Conservation (phyloP, 1,140 invertebrate species). For the Homarus americanus region DNA sequence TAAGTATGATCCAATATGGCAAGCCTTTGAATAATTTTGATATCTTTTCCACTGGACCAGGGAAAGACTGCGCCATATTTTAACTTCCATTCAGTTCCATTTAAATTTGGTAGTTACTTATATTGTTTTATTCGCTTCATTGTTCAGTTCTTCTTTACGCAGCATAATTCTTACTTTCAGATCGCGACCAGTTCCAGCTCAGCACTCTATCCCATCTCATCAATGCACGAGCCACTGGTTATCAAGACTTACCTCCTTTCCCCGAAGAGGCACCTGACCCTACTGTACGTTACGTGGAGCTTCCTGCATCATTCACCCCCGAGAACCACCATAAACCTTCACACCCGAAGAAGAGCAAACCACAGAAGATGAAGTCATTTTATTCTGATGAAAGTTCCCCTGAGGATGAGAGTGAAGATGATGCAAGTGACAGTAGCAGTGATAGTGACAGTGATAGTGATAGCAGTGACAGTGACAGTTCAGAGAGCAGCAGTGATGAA, state of each 20-base stretch:
- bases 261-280: constrained; percentile 88
- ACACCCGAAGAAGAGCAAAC: constrained; percentile 77
- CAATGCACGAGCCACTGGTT: constrained; percentile 90
- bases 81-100: too few species aligned
- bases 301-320: constrained; percentile 67
- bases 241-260: constrained; percentile 92
- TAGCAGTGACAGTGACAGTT: constrained; percentile 70
- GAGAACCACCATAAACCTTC: constrained; percentile 72
- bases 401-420: constrained; percentile 76
- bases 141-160: too few species aligned
- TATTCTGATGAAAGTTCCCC: constrained; percentile 70
- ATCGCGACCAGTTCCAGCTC: constrained; percentile 92
- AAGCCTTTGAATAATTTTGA: too few species aligned
- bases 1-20: too few species aligned
- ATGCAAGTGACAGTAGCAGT: constrained; percentile 74
- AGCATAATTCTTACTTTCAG: constrained; percentile 81
- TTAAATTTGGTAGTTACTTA: too few species aligned
- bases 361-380: constrained; percentile 76
- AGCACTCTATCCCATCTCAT: constrained; percentile 97
- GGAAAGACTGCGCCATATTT: too few species aligned
- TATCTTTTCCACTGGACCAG: too few species aligned
- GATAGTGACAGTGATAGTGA: constrained; percentile 74
- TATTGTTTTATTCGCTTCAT: too few species aligned
- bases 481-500: constrained; percentile 76
- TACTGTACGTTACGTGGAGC: constrained; percentile 87